phyloP scores from a whole-genome alignment of 1,140 invertebrate species.

The Drosophila tropicalis region DNA sequence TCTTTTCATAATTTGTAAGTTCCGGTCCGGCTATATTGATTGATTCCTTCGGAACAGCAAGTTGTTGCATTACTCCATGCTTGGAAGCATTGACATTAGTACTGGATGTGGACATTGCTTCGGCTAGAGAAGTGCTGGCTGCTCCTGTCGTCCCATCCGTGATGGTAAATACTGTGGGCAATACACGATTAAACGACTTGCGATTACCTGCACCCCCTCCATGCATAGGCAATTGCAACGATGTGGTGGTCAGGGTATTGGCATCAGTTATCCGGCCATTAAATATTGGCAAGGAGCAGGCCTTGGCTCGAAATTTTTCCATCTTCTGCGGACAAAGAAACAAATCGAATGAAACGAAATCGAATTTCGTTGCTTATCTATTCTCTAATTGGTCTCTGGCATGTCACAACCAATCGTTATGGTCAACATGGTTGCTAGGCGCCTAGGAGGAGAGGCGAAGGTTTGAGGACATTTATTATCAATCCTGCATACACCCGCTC shows the following conservation, averaged over 20 bases:
- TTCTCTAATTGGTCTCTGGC: conserved; percentile 36
- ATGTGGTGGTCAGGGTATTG: conserved; percentile 65
- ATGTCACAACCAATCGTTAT: conserved; percentile 52
- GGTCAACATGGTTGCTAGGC: conserved; percentile 69
- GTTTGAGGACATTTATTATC: background rate
- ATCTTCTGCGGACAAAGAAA: conserved; percentile 38
- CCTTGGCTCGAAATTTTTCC: conserved; percentile 74
- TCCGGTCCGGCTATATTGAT: conserved; percentile 57
- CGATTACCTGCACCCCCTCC: conserved; percentile 10
- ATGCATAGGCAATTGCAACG: conserved; percentile 55
- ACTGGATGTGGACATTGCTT: conserved; percentile 50
- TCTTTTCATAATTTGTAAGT: conserved; percentile 75
- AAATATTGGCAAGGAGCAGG: conserved; percentile 74
- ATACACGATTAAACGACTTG: conserved; percentile 18
- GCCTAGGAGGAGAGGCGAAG: background rate
- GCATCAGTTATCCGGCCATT: conserved; percentile 76
- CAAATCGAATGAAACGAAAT: conserved; percentile 22
- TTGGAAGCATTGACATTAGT: conserved; percentile 32
- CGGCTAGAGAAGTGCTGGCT: conserved; percentile 57
- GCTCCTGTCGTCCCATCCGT: conserved; percentile 60
- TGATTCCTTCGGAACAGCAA: conserved; percentile 49
- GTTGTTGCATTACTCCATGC: conserved; percentile 44
- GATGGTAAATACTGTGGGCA: conserved; percentile 71
- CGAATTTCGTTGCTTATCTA: conserved; percentile 35
- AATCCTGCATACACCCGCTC: no score